Evolutionary conservation across 2,888 invertebrate species (phyloP), one percentile per base, ranked within the genome.

Genomic region (Drosophila acutilabella): DNA sequence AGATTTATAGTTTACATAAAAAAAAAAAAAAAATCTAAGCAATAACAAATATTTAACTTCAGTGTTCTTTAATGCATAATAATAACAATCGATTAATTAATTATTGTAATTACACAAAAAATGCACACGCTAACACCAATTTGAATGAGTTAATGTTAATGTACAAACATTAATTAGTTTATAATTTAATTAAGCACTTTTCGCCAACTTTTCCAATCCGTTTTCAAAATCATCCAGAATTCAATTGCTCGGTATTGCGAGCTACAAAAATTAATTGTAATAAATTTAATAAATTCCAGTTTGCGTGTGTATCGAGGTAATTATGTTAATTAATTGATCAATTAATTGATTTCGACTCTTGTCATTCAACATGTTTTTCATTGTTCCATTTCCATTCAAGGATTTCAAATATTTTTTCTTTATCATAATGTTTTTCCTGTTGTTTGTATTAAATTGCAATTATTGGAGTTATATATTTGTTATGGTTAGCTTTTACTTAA

Each of bases 1-100:
- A 84, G 72, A 70, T 89, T 78, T 91, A 88, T 90, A 90, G 89
- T 90, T 90, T 81, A 71, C 30, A 60, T 64, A 74, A 33, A 58
- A 41, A 52, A 64, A 52, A 64, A 62, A 64, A 72, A 48, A 45
- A 64, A 70, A 61, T 0, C 20, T 14, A 33, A 67, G 66, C 13
- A 38, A 36, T 50, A 64, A 61, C 62, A 77, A 80, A 72, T 70
- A 74, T 61, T 73, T 66, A 65, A 78, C 62, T 64, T 26, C 62
- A 61, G 48, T 73, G 65, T 66, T 66, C 51, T 53, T 58, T 69
- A 30, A 30, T 86, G 78, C 72, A 60, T 50, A 68, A 62, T 33
- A 60, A 73, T 41, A 62, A 47, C 16, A 30, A 13, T 4, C 6
- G 51, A 41, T 51, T 30, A 30, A 42, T 47, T n/a, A 67, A 42